These are phyloP conservation scores for Arizona elegans DNA, from an alignment of 2,113 vertebrate genomes.

Conservation along the genomic window DNA sequence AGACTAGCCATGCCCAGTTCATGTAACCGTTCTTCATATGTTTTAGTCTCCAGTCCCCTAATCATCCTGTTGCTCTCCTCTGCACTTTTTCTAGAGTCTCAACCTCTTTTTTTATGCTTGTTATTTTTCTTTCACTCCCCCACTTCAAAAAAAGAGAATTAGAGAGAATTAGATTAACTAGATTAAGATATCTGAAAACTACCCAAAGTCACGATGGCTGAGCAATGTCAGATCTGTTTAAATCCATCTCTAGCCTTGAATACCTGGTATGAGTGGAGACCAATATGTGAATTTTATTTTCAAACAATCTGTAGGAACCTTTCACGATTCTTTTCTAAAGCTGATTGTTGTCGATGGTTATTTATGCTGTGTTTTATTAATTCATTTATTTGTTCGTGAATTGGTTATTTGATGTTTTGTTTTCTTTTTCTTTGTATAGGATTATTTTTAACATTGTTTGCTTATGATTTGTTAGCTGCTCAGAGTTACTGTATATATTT, in stretches of 20 bases:
- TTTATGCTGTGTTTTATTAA: background rate
- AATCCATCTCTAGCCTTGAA: background rate
- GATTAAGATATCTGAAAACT: background rate
- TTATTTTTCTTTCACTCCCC: background rate
- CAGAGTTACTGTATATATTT: background rate
- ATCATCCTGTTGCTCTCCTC: too few relatives aligned
- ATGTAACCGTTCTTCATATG: too few relatives aligned
- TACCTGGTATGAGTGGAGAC: background rate
- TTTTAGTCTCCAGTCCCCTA: too few relatives aligned
- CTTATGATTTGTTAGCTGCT: background rate
- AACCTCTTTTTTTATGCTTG: background rate
- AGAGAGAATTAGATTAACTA: background rate
- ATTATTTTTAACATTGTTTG: background rate
- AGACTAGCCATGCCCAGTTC: too few relatives aligned
- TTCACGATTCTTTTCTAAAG: background rate
- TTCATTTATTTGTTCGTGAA: background rate
- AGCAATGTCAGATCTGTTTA: background rate
- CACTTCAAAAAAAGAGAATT: background rate
- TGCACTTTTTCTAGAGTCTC: too few relatives aligned
- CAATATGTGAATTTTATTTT: background rate
- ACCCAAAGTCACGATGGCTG: background rate
- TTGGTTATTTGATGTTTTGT: background rate
- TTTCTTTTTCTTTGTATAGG: background rate
- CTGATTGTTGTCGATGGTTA: background rate
- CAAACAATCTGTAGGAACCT: background rate